These are phyloP conservation scores for Dinocampus coccinellae DNA, from an alignment of 2,888 invertebrate species.

Conservation along the genomic window DNA sequence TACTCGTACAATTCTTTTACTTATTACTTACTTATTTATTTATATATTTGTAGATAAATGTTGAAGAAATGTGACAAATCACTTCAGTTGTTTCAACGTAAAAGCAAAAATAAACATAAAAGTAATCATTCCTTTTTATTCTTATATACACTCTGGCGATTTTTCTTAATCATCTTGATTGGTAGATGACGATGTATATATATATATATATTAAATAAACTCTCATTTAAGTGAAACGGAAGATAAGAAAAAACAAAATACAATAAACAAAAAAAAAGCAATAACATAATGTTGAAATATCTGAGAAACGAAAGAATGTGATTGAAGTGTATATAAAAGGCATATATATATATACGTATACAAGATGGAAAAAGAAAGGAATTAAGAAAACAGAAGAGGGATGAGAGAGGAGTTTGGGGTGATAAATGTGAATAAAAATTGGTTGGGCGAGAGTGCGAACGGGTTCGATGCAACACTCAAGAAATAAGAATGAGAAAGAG, in stretches of 20 bases:
- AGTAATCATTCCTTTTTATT: slow-evolving; percentile 2
- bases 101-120: slow-evolving; percentile 32
- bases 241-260: slow-evolving; percentile 32
- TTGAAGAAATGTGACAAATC: slow-evolving; percentile 15
- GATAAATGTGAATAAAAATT: slow-evolving; percentile 67
- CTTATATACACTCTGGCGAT: background rate
- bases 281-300: slow-evolving; percentile 33
- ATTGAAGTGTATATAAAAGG: slow-evolving; percentile 16
- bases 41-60: background rate
- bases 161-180: slow-evolving; percentile 23
- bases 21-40: slow-evolving; percentile 1
- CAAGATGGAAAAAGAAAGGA: background rate
- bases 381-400: slow-evolving; percentile 31
- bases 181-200: slow-evolving; percentile 12
- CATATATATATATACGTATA: background rate
- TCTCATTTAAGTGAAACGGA: slow-evolving; percentile 20
- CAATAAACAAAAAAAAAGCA: too few relatives aligned
- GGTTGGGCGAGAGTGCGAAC: slow-evolving; percentile 64
- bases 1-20: slow-evolving; percentile 40
- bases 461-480: slow-evolving; percentile 46
- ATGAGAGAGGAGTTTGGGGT: slow-evolving; percentile 59
- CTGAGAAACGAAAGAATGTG: background rate
- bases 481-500: background rate
- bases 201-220: slow-evolving; percentile 1
- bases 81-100: background rate